A percentile compares a stretch with the other conserved stretches of the same genome.
phyloP scores from a whole-genome alignment of 64 coral and sea anemone species.

The Porites australiensis region DNA sequence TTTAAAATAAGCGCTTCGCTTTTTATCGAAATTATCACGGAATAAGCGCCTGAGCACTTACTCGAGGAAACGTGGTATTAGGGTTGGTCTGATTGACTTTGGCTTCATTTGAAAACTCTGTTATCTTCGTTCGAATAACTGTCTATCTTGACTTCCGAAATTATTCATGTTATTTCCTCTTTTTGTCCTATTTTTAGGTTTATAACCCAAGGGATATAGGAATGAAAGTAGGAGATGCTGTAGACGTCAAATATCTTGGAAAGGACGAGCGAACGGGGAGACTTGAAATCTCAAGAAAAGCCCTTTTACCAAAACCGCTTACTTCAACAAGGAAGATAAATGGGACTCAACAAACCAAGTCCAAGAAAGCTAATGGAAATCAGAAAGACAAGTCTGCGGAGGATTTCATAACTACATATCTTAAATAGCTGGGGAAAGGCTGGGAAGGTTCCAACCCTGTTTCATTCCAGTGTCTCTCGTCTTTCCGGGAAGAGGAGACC shows the following conservation, averaged over 20 bases:
- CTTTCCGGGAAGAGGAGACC: no score
- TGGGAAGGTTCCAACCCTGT: no score
- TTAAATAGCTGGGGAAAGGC: not conserved
- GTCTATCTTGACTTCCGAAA: not conserved
- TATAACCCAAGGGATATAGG: constrained; percentile 48
- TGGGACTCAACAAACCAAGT: not conserved
- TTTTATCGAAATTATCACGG: no score
- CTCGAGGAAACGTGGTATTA: no score
- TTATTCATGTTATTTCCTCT: not conserved
- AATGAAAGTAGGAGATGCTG: constrained; percentile 66
- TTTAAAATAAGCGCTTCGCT: no score
- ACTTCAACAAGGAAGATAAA: not conserved
- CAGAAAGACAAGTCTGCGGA: not conserved
- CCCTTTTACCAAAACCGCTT: constrained; percentile 33
- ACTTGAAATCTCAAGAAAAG: constrained; percentile 75
- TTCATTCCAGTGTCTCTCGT: no score
- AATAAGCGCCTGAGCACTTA: no score
- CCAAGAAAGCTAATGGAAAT: not conserved
- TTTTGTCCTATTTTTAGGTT: constrained; percentile 32
- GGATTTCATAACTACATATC: not conserved
- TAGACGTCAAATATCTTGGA: constrained; percentile 89
- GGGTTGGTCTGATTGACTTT: no score
- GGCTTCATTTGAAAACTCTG: no score
- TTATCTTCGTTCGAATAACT: no score
- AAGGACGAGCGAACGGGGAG: constrained; percentile 41